A percentile compares a stretch with the other conserved stretches of the same genome.
Evolutionary conservation across 92 coral and sea anemone genomes (phyloP).

Genomic region (Phymanthus crucifer): DNA sequence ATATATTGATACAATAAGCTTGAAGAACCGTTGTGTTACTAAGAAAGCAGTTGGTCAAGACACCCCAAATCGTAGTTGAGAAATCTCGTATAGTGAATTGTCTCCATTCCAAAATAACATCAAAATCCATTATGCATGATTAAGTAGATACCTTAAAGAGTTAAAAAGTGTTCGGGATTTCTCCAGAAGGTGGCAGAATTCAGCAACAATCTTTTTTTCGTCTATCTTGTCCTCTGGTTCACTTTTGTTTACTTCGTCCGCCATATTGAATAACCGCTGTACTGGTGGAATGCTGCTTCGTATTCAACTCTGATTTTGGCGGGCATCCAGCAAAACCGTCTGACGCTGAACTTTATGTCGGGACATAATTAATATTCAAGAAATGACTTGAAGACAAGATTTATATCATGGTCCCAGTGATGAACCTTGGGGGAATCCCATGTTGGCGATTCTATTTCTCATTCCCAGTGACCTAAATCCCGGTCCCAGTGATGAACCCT

Average conservation of each 20-base stretch:
- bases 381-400: no score
- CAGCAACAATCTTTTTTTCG: slow-evolving; percentile 78
- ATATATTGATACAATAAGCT: background rate
- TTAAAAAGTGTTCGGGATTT: slow-evolving; percentile 84
- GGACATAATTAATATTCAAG: no score
- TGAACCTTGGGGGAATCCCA: no score
- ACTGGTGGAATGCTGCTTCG: background rate
- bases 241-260: slow-evolving; percentile 6
- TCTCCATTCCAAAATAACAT: background rate
- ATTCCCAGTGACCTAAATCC: no score
- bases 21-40: background rate
- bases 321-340: no score
- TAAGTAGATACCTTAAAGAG: slow-evolving; percentile 67
- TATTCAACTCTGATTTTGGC: no score
- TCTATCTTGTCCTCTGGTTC: slow-evolving; percentile 21
- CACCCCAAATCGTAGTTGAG: background rate
- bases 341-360: no score
- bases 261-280: slow-evolving; percentile 12
- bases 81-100: background rate
- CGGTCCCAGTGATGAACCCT: no score
- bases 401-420: no score
- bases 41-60: background rate
- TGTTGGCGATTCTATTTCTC: no score
- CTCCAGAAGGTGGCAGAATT: slow-evolving; percentile 89
- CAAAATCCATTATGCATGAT: background rate